Base-by-base conservation (phyloP, 2,113 vertebrate species). In the Gallinago jamesoni region DNA sequence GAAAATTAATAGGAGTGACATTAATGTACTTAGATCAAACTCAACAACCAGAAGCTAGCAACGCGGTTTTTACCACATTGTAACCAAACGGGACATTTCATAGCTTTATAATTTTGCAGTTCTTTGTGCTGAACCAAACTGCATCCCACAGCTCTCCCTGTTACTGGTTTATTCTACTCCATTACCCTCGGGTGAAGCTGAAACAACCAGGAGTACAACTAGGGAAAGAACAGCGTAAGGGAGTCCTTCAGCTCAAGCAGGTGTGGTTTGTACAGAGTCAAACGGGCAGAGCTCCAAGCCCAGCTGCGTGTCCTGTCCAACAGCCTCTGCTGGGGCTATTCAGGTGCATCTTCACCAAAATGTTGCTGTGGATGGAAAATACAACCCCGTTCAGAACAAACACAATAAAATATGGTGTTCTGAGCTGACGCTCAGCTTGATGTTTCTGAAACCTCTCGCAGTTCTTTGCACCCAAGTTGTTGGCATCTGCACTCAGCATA, bases 1-100 rank as follows among this genome's bases (percentile, higher is more conserved):
- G 18, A 90, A 80, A 94, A 89, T 80, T 82, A 92, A 93, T 74
- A 86, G 45, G 55, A 77, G 47, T 23, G 52, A 66, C 16, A 39
- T 3, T 5, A 67, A 81, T 22, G 23, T 25, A 64, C 35, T 92
- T 28, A 62, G 63, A 55, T 31, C 31, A 74, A 80, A n/a, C n/a
- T 79, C 33, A 81, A 55, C 37, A 64, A 31, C 28, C 15, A 28
- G 3, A 19, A 33, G 35, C 67, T 72, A 79, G 35, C 28, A 84
- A 59, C 31, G 45, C 43, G 18, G 45, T 56, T 57, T 70, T 85
- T 79, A 84, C 39, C 23, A 7, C 13, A 63, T 78, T 27, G 8
- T 45, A 89, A 84, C 48, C 8, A 85, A 84, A 69, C 2, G 3
- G n/a, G 56, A 27, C 12, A 52, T 63, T 77, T 60, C 28, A 27